Evolutionary conservation across 2,113 vertebrate species (phyloP), one percentile per base, ranked within the genome.

Genomic region (Phocoena sinus): DNA sequence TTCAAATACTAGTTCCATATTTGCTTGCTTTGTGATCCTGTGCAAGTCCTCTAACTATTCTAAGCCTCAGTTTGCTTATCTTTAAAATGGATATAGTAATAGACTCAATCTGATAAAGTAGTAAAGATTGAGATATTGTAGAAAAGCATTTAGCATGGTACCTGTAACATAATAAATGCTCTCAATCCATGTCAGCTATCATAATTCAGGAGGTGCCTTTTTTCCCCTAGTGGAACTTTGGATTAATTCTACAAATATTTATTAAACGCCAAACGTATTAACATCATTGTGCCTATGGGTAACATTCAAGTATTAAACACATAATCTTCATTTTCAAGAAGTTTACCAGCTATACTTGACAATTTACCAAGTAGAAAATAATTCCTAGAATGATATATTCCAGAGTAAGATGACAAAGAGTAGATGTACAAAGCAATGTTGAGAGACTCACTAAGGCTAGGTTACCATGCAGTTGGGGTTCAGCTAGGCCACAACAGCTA

Each of bases 181-280:
- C 1, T 67, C 38, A 56, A 14, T 65, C 8, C 18, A n/a, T 21
- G 1, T 65, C 73, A 67, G 60, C n/a, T 68, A 23, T 41, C 23
- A 63, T 81, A 84, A 94, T 94, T 85, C 38, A 20, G 81, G 38
- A 62, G n/a, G 18, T 84, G 31, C 6, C 2, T 65, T 87, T 65
- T 83, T 58, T 41, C 83, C 33, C 38, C 56, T 91, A 36, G n/a
- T 93, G 31, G 58, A 89, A 94, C 15, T 86, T 71, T 53, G 15
- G 5, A 62, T 83, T 88, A 89, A 89, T 89, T 83, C 79, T n/a
- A 63, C 36, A 82, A 68, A 74, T 93, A 88, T 77, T 62, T 94
- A 74, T 84, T 84, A 95, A 92, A 56, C 36, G 3, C 33, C 23
- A 74, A 68, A 63, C 21, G 25, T 53, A 86, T 62, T 67, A 23